phyloP scores from a whole-genome alignment of 2,888 invertebrate genomes.

The Deroplatys truncata region DNA sequence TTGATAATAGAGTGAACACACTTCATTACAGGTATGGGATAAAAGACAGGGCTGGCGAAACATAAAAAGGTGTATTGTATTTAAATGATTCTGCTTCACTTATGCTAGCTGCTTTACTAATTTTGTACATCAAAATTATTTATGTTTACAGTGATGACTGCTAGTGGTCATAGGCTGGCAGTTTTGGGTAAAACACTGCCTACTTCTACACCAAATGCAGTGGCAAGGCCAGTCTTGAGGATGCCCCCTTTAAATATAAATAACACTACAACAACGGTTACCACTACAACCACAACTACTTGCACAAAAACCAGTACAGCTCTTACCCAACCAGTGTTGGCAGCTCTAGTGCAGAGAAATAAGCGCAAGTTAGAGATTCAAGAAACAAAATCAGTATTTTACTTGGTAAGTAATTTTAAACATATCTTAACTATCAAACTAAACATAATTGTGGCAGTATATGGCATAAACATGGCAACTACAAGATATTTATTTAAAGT shows the following conservation, averaged over 20 bases:
- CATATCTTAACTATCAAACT: neutral
- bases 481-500: too few species aligned
- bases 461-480: too few species aligned
- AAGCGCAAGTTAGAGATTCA: neutral
- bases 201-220: constrained; percentile 38
- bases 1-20: too few species aligned
- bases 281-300: constrained; percentile 24
- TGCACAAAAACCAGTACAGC: constrained; percentile 38
- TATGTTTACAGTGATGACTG: constrained; percentile 47
- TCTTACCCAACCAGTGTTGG: constrained; percentile 39
- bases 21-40: too few species aligned
- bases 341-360: constrained; percentile 41
- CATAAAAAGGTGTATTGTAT: too few species aligned
- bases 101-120: too few species aligned
- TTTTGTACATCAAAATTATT: neutral
- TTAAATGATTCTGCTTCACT: too few species aligned
- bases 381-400: constrained; percentile 23
- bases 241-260: constrained; percentile 44
- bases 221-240: constrained; percentile 34
- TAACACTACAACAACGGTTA: constrained; percentile 23
- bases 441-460: too few species aligned
- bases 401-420: constrained; percentile 21
- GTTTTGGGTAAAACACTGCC: constrained; percentile 45
- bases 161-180: constrained; percentile 56
- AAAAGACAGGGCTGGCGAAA: too few species aligned